Conservation (phyloP, 2,888 invertebrate genomes). For the Calameuta idolon region DNA sequence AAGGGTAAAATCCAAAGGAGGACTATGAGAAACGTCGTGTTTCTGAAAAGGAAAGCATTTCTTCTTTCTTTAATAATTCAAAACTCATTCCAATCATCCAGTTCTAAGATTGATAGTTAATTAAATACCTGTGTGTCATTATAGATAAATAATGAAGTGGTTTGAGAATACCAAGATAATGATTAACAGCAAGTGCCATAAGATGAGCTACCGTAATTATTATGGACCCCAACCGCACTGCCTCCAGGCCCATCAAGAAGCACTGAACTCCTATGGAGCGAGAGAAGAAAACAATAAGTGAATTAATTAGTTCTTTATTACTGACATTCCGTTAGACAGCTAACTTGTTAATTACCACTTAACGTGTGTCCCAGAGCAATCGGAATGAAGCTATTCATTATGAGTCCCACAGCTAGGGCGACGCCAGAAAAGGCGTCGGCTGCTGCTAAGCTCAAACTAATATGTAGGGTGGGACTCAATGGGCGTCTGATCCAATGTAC, state of each 20-base stretch:
- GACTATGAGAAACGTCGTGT: constrained; percentile 68
- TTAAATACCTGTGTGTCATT: constrained; percentile 65
- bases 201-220: constrained; percentile 75
- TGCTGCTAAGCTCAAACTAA: constrained; percentile 72
- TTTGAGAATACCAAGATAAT: constrained; percentile 74
- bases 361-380: constrained; percentile 46
- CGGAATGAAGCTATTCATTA: constrained; percentile 71
- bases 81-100: not conserved
- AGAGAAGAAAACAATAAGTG: not conserved
- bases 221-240: constrained; percentile 71
- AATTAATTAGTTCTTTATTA: too few species aligned
- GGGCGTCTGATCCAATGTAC: constrained; percentile 71
- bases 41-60: constrained; percentile 43
- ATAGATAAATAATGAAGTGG: constrained; percentile 75
- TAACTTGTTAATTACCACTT: constrained; percentile 24
- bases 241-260: constrained; percentile 62
- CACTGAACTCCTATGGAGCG: constrained; percentile 39
- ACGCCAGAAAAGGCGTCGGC: constrained; percentile 72
- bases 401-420: constrained; percentile 69
- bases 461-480: constrained; percentile 71
- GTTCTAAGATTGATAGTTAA: not conserved
- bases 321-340: too few species aligned
- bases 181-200: constrained; percentile 74
- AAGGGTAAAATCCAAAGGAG: constrained; percentile 73
- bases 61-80: not conserved